Base-by-base conservation (phyloP, 2,888 invertebrate species). In the Sphinx pinastri region DNA sequence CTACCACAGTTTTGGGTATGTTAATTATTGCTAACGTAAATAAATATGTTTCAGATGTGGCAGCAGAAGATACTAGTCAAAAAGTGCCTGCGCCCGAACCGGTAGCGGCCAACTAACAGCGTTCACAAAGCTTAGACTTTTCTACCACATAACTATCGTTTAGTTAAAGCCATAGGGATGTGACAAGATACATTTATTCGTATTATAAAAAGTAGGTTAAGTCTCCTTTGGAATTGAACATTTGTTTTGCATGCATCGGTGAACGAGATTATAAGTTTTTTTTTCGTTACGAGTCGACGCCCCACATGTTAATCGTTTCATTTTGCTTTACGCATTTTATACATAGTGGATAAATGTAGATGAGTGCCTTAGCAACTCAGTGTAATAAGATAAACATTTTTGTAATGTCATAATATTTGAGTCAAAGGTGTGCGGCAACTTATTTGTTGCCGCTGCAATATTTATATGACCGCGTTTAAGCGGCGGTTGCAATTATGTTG, bases 361-460 rank as follows among this genome's bases (percentile, higher is more conserved):
- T 90, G 93, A 93, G 93, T 94, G 93, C 93, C 94, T 93, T 93
- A 93, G 93, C 93, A 88, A 92, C 93, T 93, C 93, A 89, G 82
- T 68, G 86, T 89, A 88, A 85, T 89, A 87, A 89, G 88, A 67
- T 67, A 68, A 67, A 63, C 67, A 51, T 67, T 69, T 77, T 79
- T 76, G 74, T 76, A 75, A 75, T 75, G 76, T 77, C 77, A 77
- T 78, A 74, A 77, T 78, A 74, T 77, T 75, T 59, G n/a, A 58
- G 67, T 67, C 38, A 31, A 58, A 67, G 51, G 38, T 31, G 54
- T 67, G 47, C 47, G n/a, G 31, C 19, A 19, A 59, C 58, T 47
- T 38, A 47, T 58, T 58, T 70, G 67, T 58, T 57, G 67, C 13
- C 31, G 58, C 51, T 70, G 70, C 70, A 59, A 59, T 67, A 70